These are phyloP conservation scores for Anagyrus pseudococci DNA, from an alignment of 2,888 invertebrate genomes.

Conservation along the genomic window DNA sequence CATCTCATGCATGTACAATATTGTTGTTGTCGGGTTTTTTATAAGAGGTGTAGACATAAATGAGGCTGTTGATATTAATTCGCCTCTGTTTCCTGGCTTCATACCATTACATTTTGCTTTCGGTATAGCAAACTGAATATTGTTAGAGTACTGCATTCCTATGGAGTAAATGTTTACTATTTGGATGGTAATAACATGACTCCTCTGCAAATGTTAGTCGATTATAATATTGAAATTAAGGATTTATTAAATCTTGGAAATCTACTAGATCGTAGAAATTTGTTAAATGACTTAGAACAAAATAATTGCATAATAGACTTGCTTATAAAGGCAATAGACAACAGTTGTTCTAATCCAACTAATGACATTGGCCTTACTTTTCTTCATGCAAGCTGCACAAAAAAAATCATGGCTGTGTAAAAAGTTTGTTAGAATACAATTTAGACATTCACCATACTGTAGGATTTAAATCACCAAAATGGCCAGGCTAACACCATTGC, in stretches of 20 bases:
- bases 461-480: not conserved
- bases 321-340: not conserved
- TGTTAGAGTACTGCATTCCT: not conserved
- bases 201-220: slow-evolving; percentile 7
- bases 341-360: not conserved
- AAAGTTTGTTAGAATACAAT: not conserved
- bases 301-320: not conserved
- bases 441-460: not conserved
- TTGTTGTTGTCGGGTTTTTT: not conserved
- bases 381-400: not conserved
- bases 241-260: not conserved
- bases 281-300: no score
- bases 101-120: slow-evolving; percentile 12
- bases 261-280: no score
- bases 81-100: slow-evolving; percentile 6
- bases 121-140: not conserved
- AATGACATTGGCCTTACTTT: not conserved
- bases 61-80: not conserved
- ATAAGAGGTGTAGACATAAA: not conserved
- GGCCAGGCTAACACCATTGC: slow-evolving; percentile 16
- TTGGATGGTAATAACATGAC: slow-evolving; percentile 1
- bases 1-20: slow-evolving; percentile 15
- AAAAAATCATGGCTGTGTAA: not conserved
- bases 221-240: not conserved
- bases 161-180: not conserved